Conservation (phyloP, 2,888 invertebrate genomes). For the Cosmia pyralina region DNA sequence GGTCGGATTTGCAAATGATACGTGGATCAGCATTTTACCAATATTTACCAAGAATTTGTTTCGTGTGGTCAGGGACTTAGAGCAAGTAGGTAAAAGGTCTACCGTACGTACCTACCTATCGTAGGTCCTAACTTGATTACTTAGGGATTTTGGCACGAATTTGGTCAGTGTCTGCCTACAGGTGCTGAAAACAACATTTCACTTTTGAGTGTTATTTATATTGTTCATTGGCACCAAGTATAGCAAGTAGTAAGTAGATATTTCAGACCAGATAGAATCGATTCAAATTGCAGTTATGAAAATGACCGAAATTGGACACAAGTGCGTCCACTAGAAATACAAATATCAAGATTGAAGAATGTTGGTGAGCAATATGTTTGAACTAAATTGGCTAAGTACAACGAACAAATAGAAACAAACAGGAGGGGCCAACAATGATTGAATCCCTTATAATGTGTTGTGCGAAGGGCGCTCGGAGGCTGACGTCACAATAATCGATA, state of each 20-base stretch:
- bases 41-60: slow-evolving; percentile 17
- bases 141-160: neutral
- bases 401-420: slow-evolving; percentile 28
- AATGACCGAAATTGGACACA: neutral
- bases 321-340: neutral
- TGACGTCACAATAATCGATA: slow-evolving; percentile 48
- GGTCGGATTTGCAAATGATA: slow-evolving; percentile 16
- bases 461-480: slow-evolving; percentile 10
- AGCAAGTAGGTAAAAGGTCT: neutral
- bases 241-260: too few relatives aligned
- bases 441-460: slow-evolving; percentile 31
- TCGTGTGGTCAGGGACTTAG: neutral
- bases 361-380: neutral
- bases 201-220: too few relatives aligned
- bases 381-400: neutral
- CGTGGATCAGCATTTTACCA: neutral
- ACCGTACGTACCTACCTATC: too few relatives aligned
- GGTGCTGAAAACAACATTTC: too few relatives aligned
- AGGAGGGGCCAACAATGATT: slow-evolving; percentile 22
- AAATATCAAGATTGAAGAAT: neutral
- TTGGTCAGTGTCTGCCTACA: too few relatives aligned
- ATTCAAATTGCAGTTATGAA: neutral
- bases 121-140: neutral
- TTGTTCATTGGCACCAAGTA: neutral
- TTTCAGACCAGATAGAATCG: too few relatives aligned